Evolutionary conservation across 2,113 vertebrate genomes (phyloP).

Genomic region (Mus pahari): DNA sequence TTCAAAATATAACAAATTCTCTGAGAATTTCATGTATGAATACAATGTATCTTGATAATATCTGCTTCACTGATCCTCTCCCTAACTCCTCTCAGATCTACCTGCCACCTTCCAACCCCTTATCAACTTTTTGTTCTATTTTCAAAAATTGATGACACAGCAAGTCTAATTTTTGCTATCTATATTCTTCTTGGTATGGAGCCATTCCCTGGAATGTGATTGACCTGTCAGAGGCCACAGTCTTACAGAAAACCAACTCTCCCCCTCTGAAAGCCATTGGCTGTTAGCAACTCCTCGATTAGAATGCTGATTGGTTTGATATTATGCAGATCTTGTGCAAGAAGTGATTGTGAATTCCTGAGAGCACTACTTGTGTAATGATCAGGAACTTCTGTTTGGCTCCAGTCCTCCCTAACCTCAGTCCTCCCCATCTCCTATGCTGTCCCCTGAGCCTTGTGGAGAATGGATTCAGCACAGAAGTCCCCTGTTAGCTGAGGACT

Average conservation of each 20-base stretch:
- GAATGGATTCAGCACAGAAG: background rate
- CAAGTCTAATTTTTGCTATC: background rate
- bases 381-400: background rate
- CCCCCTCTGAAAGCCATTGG: background rate
- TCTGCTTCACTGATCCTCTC: too few relatives aligned
- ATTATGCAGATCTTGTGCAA: background rate
- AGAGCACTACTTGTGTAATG: too few relatives aligned
- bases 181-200: background rate
- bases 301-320: background rate
- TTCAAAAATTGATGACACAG: background rate
- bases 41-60: background rate
- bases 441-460: background rate
- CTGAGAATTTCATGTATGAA: background rate
- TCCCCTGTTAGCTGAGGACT: too few relatives aligned
- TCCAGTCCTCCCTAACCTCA: background rate
- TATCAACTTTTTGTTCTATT: background rate
- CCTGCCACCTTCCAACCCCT: background rate
- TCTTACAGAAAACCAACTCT: background rate
- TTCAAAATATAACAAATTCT: background rate
- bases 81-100: background rate
- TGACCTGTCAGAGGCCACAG: background rate
- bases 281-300: background rate
- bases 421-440: too few relatives aligned
- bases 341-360: background rate
- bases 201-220: background rate